Base-by-base conservation (phyloP, 2,888 invertebrate species). In the Drosophila maculinotata region DNA sequence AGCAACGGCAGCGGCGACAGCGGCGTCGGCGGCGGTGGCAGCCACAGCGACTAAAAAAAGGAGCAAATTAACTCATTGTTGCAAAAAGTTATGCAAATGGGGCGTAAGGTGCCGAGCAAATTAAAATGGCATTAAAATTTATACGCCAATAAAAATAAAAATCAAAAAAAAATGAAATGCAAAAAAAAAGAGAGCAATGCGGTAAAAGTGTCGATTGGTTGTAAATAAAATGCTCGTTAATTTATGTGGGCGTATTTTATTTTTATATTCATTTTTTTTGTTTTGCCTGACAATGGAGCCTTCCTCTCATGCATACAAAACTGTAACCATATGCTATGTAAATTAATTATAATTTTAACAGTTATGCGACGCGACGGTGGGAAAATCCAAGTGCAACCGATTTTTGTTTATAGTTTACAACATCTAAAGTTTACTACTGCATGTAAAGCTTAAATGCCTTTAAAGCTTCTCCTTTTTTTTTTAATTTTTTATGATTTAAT, bases 41-140 rank as follows among this genome's bases (percentile, higher is more conserved):
- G 38, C 60, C 38, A 28, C 57, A 31, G 53, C 51, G 54, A 59
- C 67, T 53, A 56, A 72, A 69, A 72, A 69, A 73, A 65, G 62
- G 67, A 79, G 71, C 72, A 79, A 75, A 78, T 78, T 75, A 78
- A 76, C 76, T 67, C 63, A 76, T 76, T 78, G 75, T 76, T 66
- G 72, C 76, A 71, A 78, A 74, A 79, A 76, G 72, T 63, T 72
- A 76, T 79, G 79, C 72, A 79, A 76, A 77, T 71, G 76, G 72
- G 54, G 66, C 59, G 72, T 69, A 77, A 72, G 79, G 76, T 77
- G 76, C 66, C 59, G 77, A 52, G 17, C 62, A 76, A 79, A 77
- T 79, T 76, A 77, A 79, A 79, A 69, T 53, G 69, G 69, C 76
- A 79, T 69, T 73, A 69, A 72, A 72, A 79, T 79, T 67, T 71